Conservation (phyloP, 2,113 vertebrate species). For the Nematolebias whitei region DNA sequence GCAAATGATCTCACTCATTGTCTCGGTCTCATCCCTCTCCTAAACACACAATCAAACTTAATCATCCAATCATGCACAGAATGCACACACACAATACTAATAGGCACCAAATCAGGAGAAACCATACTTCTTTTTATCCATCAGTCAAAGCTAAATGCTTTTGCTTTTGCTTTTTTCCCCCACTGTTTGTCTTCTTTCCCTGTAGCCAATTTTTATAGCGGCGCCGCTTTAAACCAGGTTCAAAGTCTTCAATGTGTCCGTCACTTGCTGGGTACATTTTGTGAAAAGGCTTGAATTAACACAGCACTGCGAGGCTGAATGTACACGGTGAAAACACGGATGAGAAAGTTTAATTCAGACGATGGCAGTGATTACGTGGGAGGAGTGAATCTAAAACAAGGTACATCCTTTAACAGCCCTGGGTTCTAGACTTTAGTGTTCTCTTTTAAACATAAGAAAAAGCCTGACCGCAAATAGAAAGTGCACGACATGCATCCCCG, state of each 20-base stretch:
- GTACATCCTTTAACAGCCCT: constrained; percentile 40
- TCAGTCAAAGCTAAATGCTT: constrained; percentile 41
- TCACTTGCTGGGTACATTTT: constrained; percentile 4
- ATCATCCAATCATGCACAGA: constrained; percentile 60
- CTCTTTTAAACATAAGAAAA: constrained; percentile 18
- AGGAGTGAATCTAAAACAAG: constrained; percentile 55
- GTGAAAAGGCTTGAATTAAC: background rate
- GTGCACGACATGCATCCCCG: constrained; percentile 26
- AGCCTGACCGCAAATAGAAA: constrained; percentile 39
- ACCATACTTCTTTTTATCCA: constrained; percentile 50
- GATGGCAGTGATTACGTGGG: constrained; percentile 33
- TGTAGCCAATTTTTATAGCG: constrained; percentile 25
- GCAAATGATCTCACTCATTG: constrained; percentile 49
- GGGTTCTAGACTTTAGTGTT: constrained; percentile 54
- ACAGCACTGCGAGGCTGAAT: background rate
- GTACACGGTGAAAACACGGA: constrained; percentile 20
- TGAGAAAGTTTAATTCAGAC: constrained; percentile 24
- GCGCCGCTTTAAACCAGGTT: constrained; percentile 22
- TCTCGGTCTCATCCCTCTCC: constrained; percentile 18
- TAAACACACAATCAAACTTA: constrained; percentile 44
- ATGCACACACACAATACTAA: constrained; percentile 39
- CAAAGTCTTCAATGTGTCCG: constrained; percentile 6
- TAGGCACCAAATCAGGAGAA: constrained; percentile 50
- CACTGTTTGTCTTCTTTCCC: constrained; percentile 5
- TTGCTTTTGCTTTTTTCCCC: constrained; percentile 6